Conservation (phyloP, 2,888 invertebrate species). For the Digitonthophagus gazella region DNA sequence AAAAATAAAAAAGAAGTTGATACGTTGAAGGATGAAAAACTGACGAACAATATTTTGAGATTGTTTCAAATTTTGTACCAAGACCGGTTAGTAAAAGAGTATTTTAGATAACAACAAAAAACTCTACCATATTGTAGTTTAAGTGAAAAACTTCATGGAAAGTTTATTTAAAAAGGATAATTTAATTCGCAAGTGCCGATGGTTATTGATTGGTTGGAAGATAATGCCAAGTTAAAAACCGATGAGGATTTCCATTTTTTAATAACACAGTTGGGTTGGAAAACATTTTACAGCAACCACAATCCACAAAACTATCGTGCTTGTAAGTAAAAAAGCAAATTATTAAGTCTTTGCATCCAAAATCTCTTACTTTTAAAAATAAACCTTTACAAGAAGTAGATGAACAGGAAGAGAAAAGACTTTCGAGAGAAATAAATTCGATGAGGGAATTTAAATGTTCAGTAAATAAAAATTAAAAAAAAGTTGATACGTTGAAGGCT, state of each 20-base stretch:
- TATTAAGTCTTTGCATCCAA: conserved; percentile 79
- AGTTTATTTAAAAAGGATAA: conserved; percentile 59
- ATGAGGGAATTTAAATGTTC: conserved; percentile 81
- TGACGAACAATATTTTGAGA: too few relatives aligned
- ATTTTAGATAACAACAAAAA: conserved; percentile 42
- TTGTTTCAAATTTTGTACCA: conserved; percentile 78
- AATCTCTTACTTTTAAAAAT: conserved; percentile 79
- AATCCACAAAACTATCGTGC: conserved; percentile 57
- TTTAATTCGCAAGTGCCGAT: conserved; percentile 69
- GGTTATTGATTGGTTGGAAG: conserved; percentile 91
- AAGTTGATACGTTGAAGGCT: too few relatives aligned
- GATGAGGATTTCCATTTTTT: conserved; percentile 66
- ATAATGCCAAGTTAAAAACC: conserved; percentile 63
- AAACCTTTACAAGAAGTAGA: conserved; percentile 83
- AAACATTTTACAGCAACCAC: conserved; percentile 79
- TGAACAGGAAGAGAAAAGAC: conserved; percentile 70
- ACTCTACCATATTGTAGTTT: conserved; percentile 45
- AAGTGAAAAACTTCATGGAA: conserved; percentile 60
- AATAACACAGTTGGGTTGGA: conserved; percentile 87
- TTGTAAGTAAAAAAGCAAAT: conserved; percentile 58
- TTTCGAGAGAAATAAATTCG: conserved; percentile 70
- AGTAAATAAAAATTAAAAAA: too few relatives aligned
- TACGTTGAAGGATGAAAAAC: too few relatives aligned
- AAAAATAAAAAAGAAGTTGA: too few relatives aligned
- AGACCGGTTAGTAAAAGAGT: conserved; percentile 62